These are phyloP conservation scores for Clytia hemisphaerica DNA, from an alignment of 30 jellyfish, hydroid and myxozoan species.

Conservation along the genomic window DNA sequence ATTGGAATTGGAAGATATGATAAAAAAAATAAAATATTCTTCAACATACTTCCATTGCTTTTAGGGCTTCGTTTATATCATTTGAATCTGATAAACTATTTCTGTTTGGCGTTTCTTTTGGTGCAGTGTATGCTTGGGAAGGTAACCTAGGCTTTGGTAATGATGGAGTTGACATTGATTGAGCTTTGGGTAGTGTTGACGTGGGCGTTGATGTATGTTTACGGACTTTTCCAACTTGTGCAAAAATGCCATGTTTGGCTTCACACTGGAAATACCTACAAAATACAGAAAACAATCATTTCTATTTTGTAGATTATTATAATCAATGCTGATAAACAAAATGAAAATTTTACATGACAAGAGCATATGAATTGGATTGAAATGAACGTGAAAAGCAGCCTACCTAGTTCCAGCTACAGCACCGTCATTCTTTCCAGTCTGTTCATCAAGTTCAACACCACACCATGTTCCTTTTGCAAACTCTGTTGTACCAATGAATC, in stretches of 20 bases:
- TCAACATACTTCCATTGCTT: too few relatives aligned
- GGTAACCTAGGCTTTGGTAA: not conserved
- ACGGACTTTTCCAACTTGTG: conserved; percentile 74
- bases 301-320: not conserved
- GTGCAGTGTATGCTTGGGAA: not conserved
- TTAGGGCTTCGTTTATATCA: not conserved
- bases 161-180: not conserved
- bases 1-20: too few relatives aligned
- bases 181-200: too few relatives aligned
- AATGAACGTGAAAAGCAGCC: too few relatives aligned
- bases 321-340: too few relatives aligned
- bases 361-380: too few relatives aligned
- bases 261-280: conserved; percentile 87
- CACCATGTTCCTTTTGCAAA: conserved; percentile 99
- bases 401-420: conserved; percentile 99
- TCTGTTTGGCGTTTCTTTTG: not conserved
- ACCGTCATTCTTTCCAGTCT: conserved; percentile 93
- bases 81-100: not conserved
- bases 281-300: not conserved
- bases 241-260: conserved; percentile 87
- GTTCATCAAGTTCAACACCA: conserved; percentile 89
- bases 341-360: too few relatives aligned
- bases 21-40: too few relatives aligned
- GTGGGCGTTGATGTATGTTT: conserved; percentile 10
- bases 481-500: conserved; percentile 83